A percentile compares a stretch with the other conserved stretches of the same genome.
Conservation (phyloP, 1,140 invertebrate species). For the Bombus confusus region DNA sequence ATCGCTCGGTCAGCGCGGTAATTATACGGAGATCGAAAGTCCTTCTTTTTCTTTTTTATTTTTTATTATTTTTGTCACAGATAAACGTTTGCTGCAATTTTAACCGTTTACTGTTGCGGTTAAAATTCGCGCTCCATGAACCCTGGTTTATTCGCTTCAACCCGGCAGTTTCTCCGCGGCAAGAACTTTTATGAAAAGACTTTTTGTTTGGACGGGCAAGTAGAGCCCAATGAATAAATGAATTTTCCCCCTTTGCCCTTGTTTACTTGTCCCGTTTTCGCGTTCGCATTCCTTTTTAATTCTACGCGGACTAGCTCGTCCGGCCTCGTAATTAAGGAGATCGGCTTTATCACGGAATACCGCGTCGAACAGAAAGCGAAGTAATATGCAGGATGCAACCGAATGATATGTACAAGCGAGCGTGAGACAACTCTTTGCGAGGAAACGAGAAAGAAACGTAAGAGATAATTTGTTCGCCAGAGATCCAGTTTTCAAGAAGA, state of each 20-base stretch:
- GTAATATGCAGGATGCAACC: neutral
- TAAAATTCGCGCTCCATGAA: neutral
- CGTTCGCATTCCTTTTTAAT: constrained; percentile 2
- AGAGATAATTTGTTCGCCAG: neutral
- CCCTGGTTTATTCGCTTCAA: neutral
- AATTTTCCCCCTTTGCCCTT: constrained; percentile 10
- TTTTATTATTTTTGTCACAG: neutral
- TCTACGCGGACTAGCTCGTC: neutral
- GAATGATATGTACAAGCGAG: neutral
- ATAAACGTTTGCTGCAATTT: constrained; percentile 4
- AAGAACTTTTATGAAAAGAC: neutral
- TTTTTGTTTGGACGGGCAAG: neutral
- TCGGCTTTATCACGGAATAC: neutral
- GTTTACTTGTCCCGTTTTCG: neutral
- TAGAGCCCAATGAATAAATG: constrained; percentile 13
- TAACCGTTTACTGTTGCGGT: constrained; percentile 4
- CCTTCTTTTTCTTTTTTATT: no score
- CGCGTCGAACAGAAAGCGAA: neutral
- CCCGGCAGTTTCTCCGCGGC: neutral
- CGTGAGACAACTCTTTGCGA: no score
- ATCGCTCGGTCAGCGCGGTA: neutral
- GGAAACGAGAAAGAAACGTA: neutral
- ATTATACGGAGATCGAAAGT: neutral
- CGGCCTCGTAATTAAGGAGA: constrained; percentile 11
- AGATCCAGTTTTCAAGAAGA: neutral